Conservation (phyloP, 2,113 vertebrate genomes). For the Bostrychus sinensis region DNA sequence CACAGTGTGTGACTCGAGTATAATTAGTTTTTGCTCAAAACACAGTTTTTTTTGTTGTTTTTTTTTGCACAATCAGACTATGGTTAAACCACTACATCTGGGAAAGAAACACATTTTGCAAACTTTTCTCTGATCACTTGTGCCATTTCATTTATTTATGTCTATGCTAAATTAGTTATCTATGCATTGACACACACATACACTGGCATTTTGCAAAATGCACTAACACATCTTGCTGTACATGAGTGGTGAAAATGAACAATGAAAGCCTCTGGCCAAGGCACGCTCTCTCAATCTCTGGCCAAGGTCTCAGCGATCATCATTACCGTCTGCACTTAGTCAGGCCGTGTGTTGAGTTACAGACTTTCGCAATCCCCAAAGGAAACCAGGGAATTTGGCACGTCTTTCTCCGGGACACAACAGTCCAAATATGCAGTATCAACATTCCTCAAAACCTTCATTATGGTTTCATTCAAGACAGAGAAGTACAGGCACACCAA, state of each 20-base stretch:
- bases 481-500: slow-evolving; percentile 23
- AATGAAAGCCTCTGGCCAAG: slow-evolving; percentile 58
- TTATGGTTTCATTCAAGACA: slow-evolving; percentile 58
- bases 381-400: slow-evolving; percentile 69
- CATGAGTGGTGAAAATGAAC: slow-evolving; percentile 49
- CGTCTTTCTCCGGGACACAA: slow-evolving; percentile 55
- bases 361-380: slow-evolving; percentile 68
- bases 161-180: background rate
- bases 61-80: slow-evolving; percentile 23
- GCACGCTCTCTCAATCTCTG: slow-evolving; percentile 51
- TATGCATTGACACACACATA: slow-evolving; percentile 35
- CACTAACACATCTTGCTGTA: slow-evolving; percentile 16
- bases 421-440: slow-evolving; percentile 65
- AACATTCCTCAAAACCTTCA: slow-evolving; percentile 49
- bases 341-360: slow-evolving; percentile 64
- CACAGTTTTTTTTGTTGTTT: background rate
- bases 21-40: slow-evolving; percentile 17
- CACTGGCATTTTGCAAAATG: slow-evolving; percentile 50
- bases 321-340: slow-evolving; percentile 68
- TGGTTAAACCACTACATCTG: background rate
- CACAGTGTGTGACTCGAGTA: too few relatives aligned
- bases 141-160: too few relatives aligned
- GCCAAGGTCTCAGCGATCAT: slow-evolving; percentile 72
- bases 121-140: background rate
- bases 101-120: background rate